Evolutionary conservation across 92 coral and sea anemone genomes (phyloP).

Genomic region (Palythoa grandiflora): DNA sequence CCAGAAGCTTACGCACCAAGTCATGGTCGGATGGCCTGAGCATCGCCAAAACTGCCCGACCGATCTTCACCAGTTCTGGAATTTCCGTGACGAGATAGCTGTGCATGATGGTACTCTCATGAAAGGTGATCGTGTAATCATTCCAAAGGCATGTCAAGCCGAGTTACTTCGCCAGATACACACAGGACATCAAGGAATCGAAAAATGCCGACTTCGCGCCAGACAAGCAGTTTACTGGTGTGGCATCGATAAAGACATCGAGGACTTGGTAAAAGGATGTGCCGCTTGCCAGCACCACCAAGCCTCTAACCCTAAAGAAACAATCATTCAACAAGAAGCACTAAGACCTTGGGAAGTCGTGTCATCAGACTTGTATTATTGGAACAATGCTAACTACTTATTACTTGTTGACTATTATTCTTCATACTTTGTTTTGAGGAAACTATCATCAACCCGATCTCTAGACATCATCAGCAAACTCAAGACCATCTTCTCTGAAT

Average conservation of each 20-base stretch:
- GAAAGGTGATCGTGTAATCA: slow-evolving; percentile 8
- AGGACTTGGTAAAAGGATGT: background rate
- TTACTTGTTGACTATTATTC: slow-evolving; percentile 21
- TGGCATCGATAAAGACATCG: background rate
- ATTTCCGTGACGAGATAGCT: slow-evolving; percentile 13
- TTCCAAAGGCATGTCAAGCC: background rate
- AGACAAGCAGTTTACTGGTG: slow-evolving; percentile 21
- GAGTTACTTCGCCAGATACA: slow-evolving; percentile 29
- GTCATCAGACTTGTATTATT: slow-evolving; percentile 7
- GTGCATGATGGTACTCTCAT: slow-evolving; percentile 3
- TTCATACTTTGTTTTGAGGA: slow-evolving; percentile 18
- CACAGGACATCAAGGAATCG: slow-evolving; percentile 19
- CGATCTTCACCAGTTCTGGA: slow-evolving; percentile 9
- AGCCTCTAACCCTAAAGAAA: slow-evolving; percentile 37
- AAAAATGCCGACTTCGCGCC: slow-evolving; percentile 8
- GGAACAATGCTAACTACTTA: slow-evolving; percentile 28
- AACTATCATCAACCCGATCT: slow-evolving; percentile 21
- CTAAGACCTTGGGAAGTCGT: slow-evolving; percentile 36
- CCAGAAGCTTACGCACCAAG: slow-evolving; percentile 2
- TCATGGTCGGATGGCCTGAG: slow-evolving; percentile 13
- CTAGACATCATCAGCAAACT: slow-evolving; percentile 13
- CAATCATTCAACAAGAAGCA: slow-evolving; percentile 39
- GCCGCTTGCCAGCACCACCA: slow-evolving; percentile 23
- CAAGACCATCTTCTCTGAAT: slow-evolving; percentile 23
- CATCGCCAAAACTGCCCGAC: background rate